Evolutionary conservation across 2,113 vertebrate genomes (phyloP).

Genomic region (Aspiorhynchus laticeps): DNA sequence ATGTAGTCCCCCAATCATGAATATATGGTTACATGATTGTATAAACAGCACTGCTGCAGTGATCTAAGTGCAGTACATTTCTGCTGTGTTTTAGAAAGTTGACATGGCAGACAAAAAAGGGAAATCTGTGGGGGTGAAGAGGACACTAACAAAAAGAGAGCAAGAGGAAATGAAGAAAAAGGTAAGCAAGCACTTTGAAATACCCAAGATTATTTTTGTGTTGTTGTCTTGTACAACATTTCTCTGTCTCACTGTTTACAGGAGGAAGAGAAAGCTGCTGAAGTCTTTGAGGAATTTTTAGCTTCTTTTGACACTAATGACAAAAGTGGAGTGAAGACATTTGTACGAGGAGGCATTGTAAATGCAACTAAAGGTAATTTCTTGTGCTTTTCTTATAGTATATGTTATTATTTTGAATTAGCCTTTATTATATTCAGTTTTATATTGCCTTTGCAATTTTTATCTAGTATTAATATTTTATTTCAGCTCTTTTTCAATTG

Average conservation of each 20-base stretch:
- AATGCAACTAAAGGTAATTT: slow-evolving; percentile 79
- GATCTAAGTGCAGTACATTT: not conserved
- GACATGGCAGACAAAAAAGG: slow-evolving; percentile 81
- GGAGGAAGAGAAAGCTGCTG: slow-evolving; percentile 82
- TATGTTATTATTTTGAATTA: not conserved
- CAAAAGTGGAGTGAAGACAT: slow-evolving; percentile 76
- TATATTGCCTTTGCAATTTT: not conserved
- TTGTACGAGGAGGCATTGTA: slow-evolving; percentile 82
- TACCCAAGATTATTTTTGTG: not conserved
- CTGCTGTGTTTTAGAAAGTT: slow-evolving; percentile 54
- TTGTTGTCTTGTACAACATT: not conserved
- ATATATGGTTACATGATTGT: not conserved
- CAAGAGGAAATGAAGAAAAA: slow-evolving; percentile 79
- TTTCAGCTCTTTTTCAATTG: not conserved
- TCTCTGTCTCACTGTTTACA: slow-evolving; percentile 53
- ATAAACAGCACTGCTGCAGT: not conserved
- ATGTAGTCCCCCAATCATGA: not conserved
- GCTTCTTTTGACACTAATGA: slow-evolving; percentile 78
- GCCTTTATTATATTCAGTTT: not conserved
- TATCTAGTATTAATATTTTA: not conserved
- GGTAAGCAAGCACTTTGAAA: slow-evolving; percentile 59
- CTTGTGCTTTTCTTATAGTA: not conserved
- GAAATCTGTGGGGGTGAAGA: slow-evolving; percentile 69
- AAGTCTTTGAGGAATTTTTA: slow-evolving; percentile 83
- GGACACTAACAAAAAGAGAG: slow-evolving; percentile 76